Base-by-base conservation (phyloP, 2,888 invertebrate genomes). In the Drosophila mayaguana region DNA sequence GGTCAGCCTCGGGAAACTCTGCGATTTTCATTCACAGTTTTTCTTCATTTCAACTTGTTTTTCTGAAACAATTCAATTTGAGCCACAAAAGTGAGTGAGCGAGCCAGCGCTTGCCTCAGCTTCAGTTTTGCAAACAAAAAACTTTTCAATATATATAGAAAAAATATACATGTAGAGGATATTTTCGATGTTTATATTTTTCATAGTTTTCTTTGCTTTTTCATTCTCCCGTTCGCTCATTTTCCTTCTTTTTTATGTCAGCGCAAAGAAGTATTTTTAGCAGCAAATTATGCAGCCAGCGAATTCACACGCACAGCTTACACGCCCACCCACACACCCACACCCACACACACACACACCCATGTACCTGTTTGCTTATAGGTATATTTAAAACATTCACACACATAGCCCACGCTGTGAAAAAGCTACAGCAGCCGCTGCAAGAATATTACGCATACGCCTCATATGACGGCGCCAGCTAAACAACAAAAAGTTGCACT, bases 211-310 rank as follows among this genome's bases (percentile, higher is more conserved):
- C n/a, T 68, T 28, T 42, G 5, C 28, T 38, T 5, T 42, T 22
- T 16, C 22, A n/a, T 38, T 54, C 40, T 43, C 32, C 34, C 9
- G n/a, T 55, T 50, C 38, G 16, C 5, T 36, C 59, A 50, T 46
- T 40, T 42, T 56, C 60, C 53, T 38, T 5, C n/a, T 38, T 38
- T 40, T 57, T 36, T 65, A 60, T 32, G 72, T 71, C 65, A 75
- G 66, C 38, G 69, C 61, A 82, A 84, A 81, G 85, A 87, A 87
- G 85, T 87, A 81, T 87, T 84, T 84, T 84, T 81, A 82, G 71
- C 54, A 69, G 87, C 80, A 75, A 83, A 78, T 78, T 72, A 72
- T 71, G 67, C 75, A 72, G 74, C 75, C 72, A 75, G 72, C 75
- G 68, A 71, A 53, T 59, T 72, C 46, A 61, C 56, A 74, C 72